phyloP scores from a whole-genome alignment of 2,113 vertebrate species.

The Silurus asotus region DNA sequence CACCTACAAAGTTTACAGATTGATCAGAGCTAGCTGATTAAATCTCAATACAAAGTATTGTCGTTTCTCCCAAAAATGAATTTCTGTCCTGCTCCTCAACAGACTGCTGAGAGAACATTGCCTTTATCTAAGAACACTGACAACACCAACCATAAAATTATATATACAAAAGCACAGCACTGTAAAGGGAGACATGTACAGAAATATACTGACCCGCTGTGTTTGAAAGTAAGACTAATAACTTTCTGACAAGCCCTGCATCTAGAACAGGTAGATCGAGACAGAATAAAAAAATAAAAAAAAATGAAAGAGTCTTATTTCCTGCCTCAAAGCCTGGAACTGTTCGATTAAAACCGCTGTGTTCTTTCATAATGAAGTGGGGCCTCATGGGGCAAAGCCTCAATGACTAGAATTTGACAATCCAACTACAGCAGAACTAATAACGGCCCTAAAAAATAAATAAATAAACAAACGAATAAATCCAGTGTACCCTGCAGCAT shows the following conservation, averaged over 20 bases:
- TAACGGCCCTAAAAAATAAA: background rate
- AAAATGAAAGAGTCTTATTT: background rate
- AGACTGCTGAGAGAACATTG: background rate
- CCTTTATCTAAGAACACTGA: background rate
- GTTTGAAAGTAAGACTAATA: background rate
- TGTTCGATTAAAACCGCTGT: conserved; percentile 24
- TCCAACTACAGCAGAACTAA: conserved; percentile 20
- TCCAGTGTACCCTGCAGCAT: conserved; percentile 11
- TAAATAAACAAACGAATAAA: background rate
- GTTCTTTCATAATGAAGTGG: conserved; percentile 28
- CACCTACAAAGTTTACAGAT: background rate
- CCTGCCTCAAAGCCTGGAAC: conserved; percentile 19
- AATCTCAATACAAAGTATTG: background rate
- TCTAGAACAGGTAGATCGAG: background rate
- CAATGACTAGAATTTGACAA: conserved; percentile 25
- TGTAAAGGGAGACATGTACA: background rate
- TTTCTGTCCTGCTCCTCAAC: background rate
- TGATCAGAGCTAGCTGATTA: background rate
- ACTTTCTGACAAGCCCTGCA: background rate
- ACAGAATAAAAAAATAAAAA: background rate
- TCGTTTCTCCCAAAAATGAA: background rate
- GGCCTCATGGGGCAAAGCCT: conserved; percentile 17
- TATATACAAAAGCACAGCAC: background rate
- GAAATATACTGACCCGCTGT: background rate
- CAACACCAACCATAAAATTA: background rate